Evolutionary conservation across 2,797 vertebrate genomes (phyloP).

Genomic region (Margarornis squamiger): DNA sequence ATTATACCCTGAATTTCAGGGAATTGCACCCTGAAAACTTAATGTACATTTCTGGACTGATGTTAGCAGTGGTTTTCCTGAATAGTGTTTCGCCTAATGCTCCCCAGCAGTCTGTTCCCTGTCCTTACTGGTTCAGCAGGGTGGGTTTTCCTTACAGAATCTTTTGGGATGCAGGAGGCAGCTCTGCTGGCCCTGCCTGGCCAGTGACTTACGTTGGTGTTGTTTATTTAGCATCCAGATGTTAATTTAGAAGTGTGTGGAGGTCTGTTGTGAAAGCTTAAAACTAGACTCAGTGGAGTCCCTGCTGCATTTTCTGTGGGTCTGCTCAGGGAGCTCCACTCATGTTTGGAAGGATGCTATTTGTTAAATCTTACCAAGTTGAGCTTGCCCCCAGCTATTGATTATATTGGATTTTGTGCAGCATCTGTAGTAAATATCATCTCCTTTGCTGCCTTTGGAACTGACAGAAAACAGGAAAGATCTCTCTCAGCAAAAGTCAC

Average conservation of each 20-base stretch:
- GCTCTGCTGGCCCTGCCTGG: background rate
- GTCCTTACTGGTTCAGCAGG: background rate
- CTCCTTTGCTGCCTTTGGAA: background rate
- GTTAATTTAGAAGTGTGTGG: background rate
- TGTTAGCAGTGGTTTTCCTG: background rate
- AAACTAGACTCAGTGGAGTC: background rate
- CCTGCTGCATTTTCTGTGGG: background rate
- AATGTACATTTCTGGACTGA: background rate
- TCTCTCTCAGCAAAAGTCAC: background rate
- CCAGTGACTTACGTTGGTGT: background rate
- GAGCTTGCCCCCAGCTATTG: background rate
- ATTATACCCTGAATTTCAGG: background rate
- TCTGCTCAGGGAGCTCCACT: background rate
- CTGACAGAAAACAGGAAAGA: background rate
- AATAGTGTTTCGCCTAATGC: rapidly evolving
- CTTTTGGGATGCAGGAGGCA: background rate
- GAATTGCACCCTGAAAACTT: background rate
- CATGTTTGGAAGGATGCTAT: background rate
- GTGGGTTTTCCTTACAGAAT: background rate
- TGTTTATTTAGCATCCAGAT: background rate
- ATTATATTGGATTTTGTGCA: background rate
- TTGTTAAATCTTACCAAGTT: background rate
- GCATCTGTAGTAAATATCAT: background rate
- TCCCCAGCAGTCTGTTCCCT: background rate
- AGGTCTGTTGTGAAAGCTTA: background rate